Evolutionary conservation across 2,113 vertebrate genomes (phyloP), one percentile per base, ranked within the genome.

Genomic region (Brachirus orientalis): DNA sequence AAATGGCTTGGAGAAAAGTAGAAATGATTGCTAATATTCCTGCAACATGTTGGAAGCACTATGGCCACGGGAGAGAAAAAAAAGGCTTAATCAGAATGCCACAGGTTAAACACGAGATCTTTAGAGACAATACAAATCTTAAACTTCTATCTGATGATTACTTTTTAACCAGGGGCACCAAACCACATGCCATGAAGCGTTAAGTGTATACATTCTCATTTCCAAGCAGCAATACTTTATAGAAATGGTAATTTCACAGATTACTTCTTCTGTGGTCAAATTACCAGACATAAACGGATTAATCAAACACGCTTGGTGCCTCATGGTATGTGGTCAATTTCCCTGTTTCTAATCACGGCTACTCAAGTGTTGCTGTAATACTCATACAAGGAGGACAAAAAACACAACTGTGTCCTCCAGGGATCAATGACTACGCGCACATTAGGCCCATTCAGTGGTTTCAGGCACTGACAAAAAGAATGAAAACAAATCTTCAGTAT

Each of bases 21-120:
- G 19, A 65, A 54, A 11, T 58, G 9, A 61, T 2, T 16, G 62
- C 38, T 35, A 43, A 11, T 40, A 8, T 51, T 61, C 33, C 7
- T 65, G 63, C 58, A 45, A 80, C 64, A 64, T 16, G 28, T 57
- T 54, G 57, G 9, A 69, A 63, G 7, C 36, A 63, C 20, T 13
- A 41, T 46, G 46, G 44, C 19, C 36, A 37, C 17, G 4, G 28
- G 8, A 63, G 1, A n/a, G 14, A 3, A 0, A 35, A 43, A 61
- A 65, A 17, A 12, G 9, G 7, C 3, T 28, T 48, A 57, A 63
- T 6, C 14, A 48, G 11, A 38, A 43, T 1, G n/a, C 18, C 54
- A 40, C 14, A 14, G 16, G 56, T 46, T 36, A 38, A 47, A 16
- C 40, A 57, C 62, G 3, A 61, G 53, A n/a, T n/a, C n/a, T n/a